Percentiles rank a stretch among this genome's conserved stretches.
Conservation (phyloP, 2,888 invertebrate genomes). For the Folsomia candida region DNA sequence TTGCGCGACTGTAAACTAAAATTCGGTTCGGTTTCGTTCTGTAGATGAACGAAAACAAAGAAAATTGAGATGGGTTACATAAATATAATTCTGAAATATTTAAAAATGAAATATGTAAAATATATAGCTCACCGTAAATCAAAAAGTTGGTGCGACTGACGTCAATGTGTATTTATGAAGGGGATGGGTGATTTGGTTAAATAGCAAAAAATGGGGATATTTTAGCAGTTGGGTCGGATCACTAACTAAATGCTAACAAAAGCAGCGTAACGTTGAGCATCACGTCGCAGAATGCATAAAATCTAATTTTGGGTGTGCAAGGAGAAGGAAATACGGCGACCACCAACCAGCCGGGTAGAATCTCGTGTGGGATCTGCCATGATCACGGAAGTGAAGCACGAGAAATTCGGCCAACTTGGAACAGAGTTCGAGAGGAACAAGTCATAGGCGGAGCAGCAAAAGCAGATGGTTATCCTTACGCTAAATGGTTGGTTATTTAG, state of each 20-base stretch:
- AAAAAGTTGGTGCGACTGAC: no score
- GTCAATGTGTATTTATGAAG: no score
- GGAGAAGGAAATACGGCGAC: not conserved
- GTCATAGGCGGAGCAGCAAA: no score
- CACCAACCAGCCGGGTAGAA: no score
- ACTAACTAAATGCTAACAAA: not conserved
- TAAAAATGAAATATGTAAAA: not conserved
- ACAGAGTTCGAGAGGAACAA: no score
- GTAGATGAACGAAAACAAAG: not conserved
- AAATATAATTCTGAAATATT: not conserved
- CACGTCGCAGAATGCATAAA: not conserved
- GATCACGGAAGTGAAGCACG: not conserved
- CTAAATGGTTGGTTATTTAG: no score
- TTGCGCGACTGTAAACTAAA: no score
- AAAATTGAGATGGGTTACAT: not conserved
- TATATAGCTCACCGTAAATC: not conserved
- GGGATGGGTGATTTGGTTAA: not conserved
- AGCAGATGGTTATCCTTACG: no score
- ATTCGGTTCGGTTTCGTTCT: not conserved
- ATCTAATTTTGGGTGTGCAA: slow-evolving; percentile 2
- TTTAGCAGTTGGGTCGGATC: not conserved
- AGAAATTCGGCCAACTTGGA: not conserved
- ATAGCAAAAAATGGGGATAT: no score
- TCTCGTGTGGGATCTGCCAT: not conserved
- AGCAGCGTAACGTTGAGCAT: not conserved